Conservation (phyloP, 2,888 invertebrate genomes). For the Baronia brevicornis region DNA sequence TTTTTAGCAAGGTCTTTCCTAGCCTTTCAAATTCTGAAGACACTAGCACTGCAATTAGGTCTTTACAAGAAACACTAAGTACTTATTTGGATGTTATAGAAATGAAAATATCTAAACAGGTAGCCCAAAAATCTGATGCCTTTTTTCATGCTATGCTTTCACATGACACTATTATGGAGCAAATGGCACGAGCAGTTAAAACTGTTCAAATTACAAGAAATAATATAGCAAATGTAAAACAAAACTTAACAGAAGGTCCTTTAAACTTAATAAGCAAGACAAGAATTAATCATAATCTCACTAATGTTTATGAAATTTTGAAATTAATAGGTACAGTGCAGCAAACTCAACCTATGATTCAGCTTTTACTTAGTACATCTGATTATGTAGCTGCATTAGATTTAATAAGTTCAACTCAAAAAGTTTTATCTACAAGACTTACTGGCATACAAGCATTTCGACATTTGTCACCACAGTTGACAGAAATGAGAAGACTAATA, state of each 20-base stretch:
- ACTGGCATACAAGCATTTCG: slow-evolving; percentile 96
- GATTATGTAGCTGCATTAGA: slow-evolving; percentile 98
- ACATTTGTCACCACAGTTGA: slow-evolving; percentile 95
- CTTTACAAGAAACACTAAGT: slow-evolving; percentile 92
- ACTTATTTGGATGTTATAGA: slow-evolving; percentile 97
- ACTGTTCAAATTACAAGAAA: slow-evolving; percentile 84
- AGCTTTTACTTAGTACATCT: slow-evolving; percentile 92
- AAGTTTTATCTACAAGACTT: slow-evolving; percentile 91
- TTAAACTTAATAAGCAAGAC: slow-evolving; percentile 84
- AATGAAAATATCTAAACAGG: slow-evolving; percentile 93
- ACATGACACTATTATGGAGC: slow-evolving; percentile 97
- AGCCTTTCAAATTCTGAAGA: slow-evolving; percentile 73
- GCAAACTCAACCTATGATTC: slow-evolving; percentile 98
- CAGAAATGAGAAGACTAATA: slow-evolving; percentile 96
- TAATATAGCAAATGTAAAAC: slow-evolving; percentile 86
- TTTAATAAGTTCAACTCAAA: slow-evolving; percentile 96
- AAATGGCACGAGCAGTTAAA: slow-evolving; percentile 88
- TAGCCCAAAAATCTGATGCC: slow-evolving; percentile 95
- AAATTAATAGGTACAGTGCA: slow-evolving; percentile 96
- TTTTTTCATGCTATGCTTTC: slow-evolving; percentile 99
- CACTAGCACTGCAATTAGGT: slow-evolving; percentile 78
- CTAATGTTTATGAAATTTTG: slow-evolving; percentile 81
- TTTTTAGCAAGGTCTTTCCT: slow-evolving; percentile 91
- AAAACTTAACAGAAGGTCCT: slow-evolving; percentile 85
- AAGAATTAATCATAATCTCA: slow-evolving; percentile 78